A percentile compares a stretch with the other conserved stretches of the same genome.
Conservation (phyloP, 1,140 invertebrate genomes). For the Nomia melanderi region DNA sequence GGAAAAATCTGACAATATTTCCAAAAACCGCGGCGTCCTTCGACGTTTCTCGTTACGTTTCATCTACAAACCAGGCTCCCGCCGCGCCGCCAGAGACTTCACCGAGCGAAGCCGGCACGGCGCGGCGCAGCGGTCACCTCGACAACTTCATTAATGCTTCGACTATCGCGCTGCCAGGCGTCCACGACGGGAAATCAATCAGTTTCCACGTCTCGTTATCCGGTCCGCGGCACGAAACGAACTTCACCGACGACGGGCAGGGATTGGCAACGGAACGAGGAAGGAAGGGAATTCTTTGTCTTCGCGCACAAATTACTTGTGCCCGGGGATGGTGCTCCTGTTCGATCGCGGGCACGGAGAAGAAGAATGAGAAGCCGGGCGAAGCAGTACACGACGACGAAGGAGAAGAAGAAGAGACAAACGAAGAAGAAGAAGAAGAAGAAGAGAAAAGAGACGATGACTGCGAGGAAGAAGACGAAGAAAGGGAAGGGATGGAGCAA, state of each 20-base stretch:
- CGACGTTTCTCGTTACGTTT: slow-evolving; percentile 1
- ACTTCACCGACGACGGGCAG: slow-evolving; percentile 10
- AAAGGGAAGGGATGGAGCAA: slow-evolving; percentile 7
- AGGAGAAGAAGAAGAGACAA: slow-evolving; percentile 8
- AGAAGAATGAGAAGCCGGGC: slow-evolving; percentile 2
- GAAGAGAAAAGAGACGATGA: neutral
- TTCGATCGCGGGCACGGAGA: slow-evolving; percentile 42
- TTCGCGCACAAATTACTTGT: slow-evolving; percentile 59
- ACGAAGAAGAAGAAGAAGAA: slow-evolving; percentile 4
- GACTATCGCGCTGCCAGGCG: slow-evolving; percentile 52
- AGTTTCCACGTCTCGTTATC: slow-evolving; percentile 54
- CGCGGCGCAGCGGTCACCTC: slow-evolving; percentile 30
- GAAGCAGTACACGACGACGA: too few relatives aligned
- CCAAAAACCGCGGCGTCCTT: too few relatives aligned
- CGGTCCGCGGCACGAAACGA: slow-evolving; percentile 45
- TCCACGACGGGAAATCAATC: slow-evolving; percentile 54
- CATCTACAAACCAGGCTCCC: slow-evolving; percentile 23
- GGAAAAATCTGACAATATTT: too few relatives aligned
- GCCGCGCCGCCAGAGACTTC: slow-evolving; percentile 24
- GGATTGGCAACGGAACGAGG: slow-evolving; percentile 26
- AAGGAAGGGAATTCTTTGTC: slow-evolving; percentile 57
- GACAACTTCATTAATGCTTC: slow-evolving; percentile 53
- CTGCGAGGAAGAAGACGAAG: neutral
- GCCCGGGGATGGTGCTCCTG: slow-evolving; percentile 44
- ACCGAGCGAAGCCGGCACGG: slow-evolving; percentile 1